Percentiles rank a stretch among this genome's conserved stretches.
Evolutionary conservation across 1,140 invertebrate species (phyloP).

Genomic region (Caenorhabditis brenneri): DNA sequence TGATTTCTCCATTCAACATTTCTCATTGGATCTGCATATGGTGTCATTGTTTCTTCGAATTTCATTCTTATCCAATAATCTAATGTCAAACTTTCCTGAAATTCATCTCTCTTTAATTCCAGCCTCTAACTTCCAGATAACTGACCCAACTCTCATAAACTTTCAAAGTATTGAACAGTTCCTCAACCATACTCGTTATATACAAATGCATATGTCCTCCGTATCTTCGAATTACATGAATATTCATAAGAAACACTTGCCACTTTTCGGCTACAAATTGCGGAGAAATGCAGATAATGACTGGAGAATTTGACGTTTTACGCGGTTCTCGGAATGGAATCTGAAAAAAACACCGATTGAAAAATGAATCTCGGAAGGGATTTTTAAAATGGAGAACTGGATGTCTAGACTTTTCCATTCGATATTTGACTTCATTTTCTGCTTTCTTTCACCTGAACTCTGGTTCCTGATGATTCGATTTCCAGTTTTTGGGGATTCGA

Average conservation of each 20-base stretch:
- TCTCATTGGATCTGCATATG: constrained; percentile 10
- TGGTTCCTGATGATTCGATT: background rate
- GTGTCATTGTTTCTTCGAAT: background rate
- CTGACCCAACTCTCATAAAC: constrained; percentile 28
- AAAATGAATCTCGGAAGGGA: background rate
- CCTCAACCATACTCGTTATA: constrained; percentile 13
- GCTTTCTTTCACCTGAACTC: background rate
- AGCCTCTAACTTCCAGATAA: background rate
- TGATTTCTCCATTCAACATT: constrained; percentile 45
- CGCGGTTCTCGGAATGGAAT: constrained; percentile 31
- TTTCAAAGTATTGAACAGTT: constrained; percentile 4
- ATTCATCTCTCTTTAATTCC: background rate
- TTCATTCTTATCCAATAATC: constrained; percentile 37
- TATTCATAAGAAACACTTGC: constrained; percentile 35
- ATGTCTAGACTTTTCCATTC: background rate
- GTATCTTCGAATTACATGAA: constrained; percentile 15
- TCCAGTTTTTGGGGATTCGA: background rate
- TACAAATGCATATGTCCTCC: constrained; percentile 47
- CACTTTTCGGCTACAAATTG: constrained; percentile 41
- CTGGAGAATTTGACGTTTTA: constrained; percentile 8
- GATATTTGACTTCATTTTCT: background rate
- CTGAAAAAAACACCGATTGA: too few species aligned
- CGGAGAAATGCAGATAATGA: constrained; percentile 46
- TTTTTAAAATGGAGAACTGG: background rate
- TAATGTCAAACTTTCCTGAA: constrained; percentile 11